Conservation (phyloP, 2,888 invertebrate genomes). For the Galeruca laticollis region DNA sequence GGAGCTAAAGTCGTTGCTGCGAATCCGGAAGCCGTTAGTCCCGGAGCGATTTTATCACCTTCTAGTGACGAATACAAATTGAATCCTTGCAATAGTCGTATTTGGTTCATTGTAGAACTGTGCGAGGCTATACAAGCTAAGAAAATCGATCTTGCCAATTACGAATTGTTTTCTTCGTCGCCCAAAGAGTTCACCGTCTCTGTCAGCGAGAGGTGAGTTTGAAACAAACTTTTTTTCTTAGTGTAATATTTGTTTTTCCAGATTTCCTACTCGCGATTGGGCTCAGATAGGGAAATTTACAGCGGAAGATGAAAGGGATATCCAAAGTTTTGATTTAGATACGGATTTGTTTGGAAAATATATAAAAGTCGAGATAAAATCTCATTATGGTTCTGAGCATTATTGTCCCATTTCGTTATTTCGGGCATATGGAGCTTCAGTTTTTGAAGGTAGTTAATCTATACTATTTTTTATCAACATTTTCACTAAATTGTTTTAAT, state of each 20-base stretch:
- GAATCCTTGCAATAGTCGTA: conserved; percentile 92
- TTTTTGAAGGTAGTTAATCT: conserved; percentile 76
- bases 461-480: not conserved
- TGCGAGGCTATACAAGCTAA: conserved; percentile 98
- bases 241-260: not conserved
- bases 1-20: conserved; percentile 95
- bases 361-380: conserved; percentile 90
- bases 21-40: conserved; percentile 92
- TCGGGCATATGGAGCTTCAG: conserved; percentile 92
- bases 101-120: conserved; percentile 97
- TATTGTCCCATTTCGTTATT: conserved; percentile 98
- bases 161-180: conserved; percentile 97
- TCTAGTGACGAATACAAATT: conserved; percentile 98
- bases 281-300: conserved; percentile 87
- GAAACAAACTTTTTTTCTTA: not conserved
- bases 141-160: conserved; percentile 95
- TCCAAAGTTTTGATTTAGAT: conserved; percentile 87
- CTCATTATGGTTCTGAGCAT: conserved; percentile 96
- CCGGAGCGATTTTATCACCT: conserved; percentile 87
- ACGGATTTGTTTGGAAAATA: conserved; percentile 90
- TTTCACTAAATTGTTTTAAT: too few relatives aligned
- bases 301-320: conserved; percentile 86
- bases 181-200: conserved; percentile 92
- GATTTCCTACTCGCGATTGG: conserved; percentile 90
- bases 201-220: conserved; percentile 85